Percentiles rank a stretch among this genome's conserved stretches.
These are phyloP conservation scores for Calidris pugnax DNA, from an alignment of 2,113 vertebrate species.

Conservation along the genomic window DNA sequence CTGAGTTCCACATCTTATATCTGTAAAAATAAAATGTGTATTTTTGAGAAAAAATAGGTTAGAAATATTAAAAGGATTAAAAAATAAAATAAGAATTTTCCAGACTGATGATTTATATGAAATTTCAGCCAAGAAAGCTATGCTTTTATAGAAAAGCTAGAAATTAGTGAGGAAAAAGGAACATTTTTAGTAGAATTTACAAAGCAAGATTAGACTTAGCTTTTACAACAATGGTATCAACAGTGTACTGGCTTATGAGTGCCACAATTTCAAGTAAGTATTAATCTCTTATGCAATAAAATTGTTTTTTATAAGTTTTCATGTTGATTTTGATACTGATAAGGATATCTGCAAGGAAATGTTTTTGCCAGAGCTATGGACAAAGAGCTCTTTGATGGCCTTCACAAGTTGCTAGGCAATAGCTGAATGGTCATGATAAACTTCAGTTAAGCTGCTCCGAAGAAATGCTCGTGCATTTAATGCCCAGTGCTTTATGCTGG, in stretches of 20 bases:
- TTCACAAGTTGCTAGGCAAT: slow-evolving; percentile 87
- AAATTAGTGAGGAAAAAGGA: neutral
- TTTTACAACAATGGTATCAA: neutral
- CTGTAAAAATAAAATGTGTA: neutral
- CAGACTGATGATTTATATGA: neutral
- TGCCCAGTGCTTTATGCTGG: slow-evolving; percentile 71
- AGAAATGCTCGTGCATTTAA: slow-evolving; percentile 82
- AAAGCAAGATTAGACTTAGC: neutral
- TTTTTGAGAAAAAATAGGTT: neutral
- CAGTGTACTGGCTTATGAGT: neutral
- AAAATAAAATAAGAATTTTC: neutral
- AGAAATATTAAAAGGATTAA: neutral
- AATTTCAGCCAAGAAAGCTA: neutral
- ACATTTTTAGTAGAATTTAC: neutral
- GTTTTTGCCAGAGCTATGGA: slow-evolving; percentile 77
- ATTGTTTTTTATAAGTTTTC: slow-evolving; percentile 63
- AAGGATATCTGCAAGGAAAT: slow-evolving; percentile 75
- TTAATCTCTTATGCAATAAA: neutral
- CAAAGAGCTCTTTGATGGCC: slow-evolving; percentile 88
- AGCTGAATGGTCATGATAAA: slow-evolving; percentile 84
- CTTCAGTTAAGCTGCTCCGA: slow-evolving; percentile 82
- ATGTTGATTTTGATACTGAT: slow-evolving; percentile 73
- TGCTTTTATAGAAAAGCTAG: neutral
- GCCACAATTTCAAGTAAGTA: neutral
- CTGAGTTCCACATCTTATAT: neutral